Percentiles rank a stretch among this genome's conserved stretches.
phyloP scores from a whole-genome alignment of 2,113 vertebrate genomes.

The Gobio gobio region DNA sequence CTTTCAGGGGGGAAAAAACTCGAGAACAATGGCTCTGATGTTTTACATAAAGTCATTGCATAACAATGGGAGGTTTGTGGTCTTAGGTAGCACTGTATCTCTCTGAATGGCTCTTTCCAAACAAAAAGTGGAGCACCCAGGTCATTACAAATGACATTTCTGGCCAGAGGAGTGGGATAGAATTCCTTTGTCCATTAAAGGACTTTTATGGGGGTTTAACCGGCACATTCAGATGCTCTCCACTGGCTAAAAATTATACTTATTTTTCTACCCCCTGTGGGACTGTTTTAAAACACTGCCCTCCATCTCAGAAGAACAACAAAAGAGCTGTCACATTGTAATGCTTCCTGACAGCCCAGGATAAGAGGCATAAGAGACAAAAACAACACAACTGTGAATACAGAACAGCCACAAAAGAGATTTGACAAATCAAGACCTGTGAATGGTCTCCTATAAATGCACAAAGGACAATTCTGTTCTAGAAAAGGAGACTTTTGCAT shows the following conservation, averaged over 20 bases:
- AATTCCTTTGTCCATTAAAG: constrained; percentile 65
- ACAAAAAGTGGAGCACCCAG: constrained; percentile 52
- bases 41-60: constrained; percentile 61
- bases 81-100: constrained; percentile 68
- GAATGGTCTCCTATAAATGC: constrained; percentile 2
- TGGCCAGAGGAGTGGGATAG: constrained; percentile 58
- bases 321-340: constrained; percentile 66
- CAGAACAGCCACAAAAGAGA: constrained; percentile 53
- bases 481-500: constrained; percentile 1
- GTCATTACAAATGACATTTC: constrained; percentile 63
- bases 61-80: constrained; percentile 69
- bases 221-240: constrained; percentile 54
- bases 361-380: constrained; percentile 51
- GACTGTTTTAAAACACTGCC: constrained; percentile 65
- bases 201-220: constrained; percentile 64
- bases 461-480: neutral
- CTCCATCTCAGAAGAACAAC: constrained; percentile 69
- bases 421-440: constrained; percentile 17
- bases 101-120: constrained; percentile 58
- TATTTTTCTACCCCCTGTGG: constrained; percentile 64
- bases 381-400: constrained; percentile 61
- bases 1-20: neutral
- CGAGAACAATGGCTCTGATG: constrained; percentile 65
- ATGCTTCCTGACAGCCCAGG: constrained; percentile 71
- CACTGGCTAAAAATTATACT: constrained; percentile 65